Percentiles rank a stretch among this genome's conserved stretches.
phyloP scores from a whole-genome alignment of 2,888 invertebrate genomes.

The Euphydryas editha region DNA sequence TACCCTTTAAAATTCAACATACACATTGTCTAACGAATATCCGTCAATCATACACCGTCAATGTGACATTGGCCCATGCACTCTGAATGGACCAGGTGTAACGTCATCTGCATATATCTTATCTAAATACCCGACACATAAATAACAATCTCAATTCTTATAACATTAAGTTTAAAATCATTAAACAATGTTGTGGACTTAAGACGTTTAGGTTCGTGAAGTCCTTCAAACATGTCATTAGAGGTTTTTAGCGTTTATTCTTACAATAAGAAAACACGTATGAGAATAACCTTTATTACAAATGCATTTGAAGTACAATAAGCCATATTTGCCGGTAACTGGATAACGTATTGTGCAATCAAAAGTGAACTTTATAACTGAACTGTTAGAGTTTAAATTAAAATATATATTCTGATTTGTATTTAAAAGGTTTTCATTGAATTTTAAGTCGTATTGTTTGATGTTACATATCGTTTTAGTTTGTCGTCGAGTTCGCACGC shows the following conservation, averaged over 20 bases:
- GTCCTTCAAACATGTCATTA: constrained; percentile 43
- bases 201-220: constrained; percentile 17
- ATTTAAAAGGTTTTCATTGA: constrained; percentile 12
- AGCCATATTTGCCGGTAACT: constrained; percentile 25
- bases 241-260: constrained; percentile 46
- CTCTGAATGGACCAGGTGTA: constrained; percentile 41
- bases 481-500: constrained; percentile 52
- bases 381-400: constrained; percentile 13
- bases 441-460: constrained; percentile 24
- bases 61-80: constrained; percentile 52
- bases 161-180: constrained; percentile 24
- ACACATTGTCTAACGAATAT: constrained; percentile 29
- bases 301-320: constrained; percentile 49
- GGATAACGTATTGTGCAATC: constrained; percentile 3
- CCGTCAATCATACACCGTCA: constrained; percentile 46
- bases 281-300: constrained; percentile 53
- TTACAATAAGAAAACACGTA: constrained; percentile 42
- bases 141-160: constrained; percentile 20
- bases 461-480: constrained; percentile 28
- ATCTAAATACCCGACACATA: constrained; percentile 28
- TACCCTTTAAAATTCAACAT: constrained; percentile 19
- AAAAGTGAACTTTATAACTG: constrained; percentile 24
- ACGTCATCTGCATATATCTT: constrained; percentile 46
- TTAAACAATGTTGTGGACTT: constrained; percentile 20
- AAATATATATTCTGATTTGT: constrained; percentile 17